These are phyloP conservation scores for Callyntrura guangdongensis DNA, from an alignment of 2,888 invertebrate species.

Conservation along the genomic window DNA sequence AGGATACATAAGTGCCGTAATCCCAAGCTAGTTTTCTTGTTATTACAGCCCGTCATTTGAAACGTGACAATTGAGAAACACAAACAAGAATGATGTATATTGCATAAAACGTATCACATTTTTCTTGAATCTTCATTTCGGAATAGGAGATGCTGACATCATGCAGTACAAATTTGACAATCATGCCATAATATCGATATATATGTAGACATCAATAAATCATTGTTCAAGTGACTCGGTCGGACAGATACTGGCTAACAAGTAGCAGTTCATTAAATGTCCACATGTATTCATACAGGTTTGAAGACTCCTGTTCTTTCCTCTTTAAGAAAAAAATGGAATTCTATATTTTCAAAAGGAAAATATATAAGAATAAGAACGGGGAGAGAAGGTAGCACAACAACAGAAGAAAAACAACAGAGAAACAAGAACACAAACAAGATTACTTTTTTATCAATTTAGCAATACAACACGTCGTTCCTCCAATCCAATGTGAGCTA, in stretches of 20 bases:
- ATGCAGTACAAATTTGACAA: slow-evolving; percentile 53
- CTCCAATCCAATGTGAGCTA: too few species aligned
- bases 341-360: background rate
- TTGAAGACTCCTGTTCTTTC: background rate
- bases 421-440: slow-evolving; percentile 6
- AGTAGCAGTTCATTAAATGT: slow-evolving; percentile 16
- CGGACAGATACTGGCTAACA: slow-evolving; percentile 21
- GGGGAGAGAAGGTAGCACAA: too few species aligned
- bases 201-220: slow-evolving; percentile 8
- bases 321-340: background rate
- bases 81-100: background rate
- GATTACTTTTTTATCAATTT: slow-evolving; percentile 16
- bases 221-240: slow-evolving; percentile 33
- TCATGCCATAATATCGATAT: slow-evolving; percentile 1
- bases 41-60: background rate
- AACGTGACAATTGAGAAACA: background rate
- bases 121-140: background rate
- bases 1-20: background rate
- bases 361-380: too few species aligned
- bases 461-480: background rate
- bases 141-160: slow-evolving; percentile 52
- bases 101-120: background rate
- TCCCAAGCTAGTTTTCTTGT: too few species aligned
- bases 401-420: too few species aligned
- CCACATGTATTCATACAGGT: slow-evolving; percentile 23